Evolutionary conservation across 1,140 invertebrate genomes (phyloP), one percentile per base, ranked within the genome.

Genomic region (Aplysia californica): DNA sequence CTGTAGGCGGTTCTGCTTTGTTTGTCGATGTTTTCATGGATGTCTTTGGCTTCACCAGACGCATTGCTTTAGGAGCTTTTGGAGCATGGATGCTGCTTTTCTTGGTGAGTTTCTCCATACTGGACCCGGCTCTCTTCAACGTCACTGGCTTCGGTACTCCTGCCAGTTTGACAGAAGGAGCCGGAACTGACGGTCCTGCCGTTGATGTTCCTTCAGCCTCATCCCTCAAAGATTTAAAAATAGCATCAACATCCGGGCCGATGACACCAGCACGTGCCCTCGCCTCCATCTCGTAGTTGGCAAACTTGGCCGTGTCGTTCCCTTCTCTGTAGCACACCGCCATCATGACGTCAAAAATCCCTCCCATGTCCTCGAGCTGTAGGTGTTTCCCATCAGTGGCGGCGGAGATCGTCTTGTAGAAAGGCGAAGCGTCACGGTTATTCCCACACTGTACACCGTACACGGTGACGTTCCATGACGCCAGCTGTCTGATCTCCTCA

Each of bases 401-500:
- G 15, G 56, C 35, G 0, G 82, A 70, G 20, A 84, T 77, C 4
- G 72, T 77, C n/a, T 76, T 41, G 50, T 80, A 77, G 29, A 82
- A 81, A 0, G 38, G 50, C 21, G 39, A 65, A 0, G 44, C 35
- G 0, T 75, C 2, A 6, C 5, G 23, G 31, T 73, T 44, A 29
- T 21, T 44, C 2, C 64, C 64, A 5, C 76, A 76, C 44, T 81
- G 77, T 2, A 84, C 85, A 15, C 80, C 79, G 50, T 86, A 82
- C 1, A 85, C 77, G 50, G 73, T 76, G 10, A 84, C 78, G 1
- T 38, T 75, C 78, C 39, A 56, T n/a, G 78, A 76, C 36, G 72
- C 67, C 33, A 83, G 55, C 74, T 78, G 26, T 84, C 83, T 67
- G 87, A n/a, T n/a, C n/a, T n/a, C n/a, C n/a, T n/a, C n/a, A n/a